Evolutionary conservation across 2,888 invertebrate species (phyloP).

Genomic region (Apomyelois bistriatella): DNA sequence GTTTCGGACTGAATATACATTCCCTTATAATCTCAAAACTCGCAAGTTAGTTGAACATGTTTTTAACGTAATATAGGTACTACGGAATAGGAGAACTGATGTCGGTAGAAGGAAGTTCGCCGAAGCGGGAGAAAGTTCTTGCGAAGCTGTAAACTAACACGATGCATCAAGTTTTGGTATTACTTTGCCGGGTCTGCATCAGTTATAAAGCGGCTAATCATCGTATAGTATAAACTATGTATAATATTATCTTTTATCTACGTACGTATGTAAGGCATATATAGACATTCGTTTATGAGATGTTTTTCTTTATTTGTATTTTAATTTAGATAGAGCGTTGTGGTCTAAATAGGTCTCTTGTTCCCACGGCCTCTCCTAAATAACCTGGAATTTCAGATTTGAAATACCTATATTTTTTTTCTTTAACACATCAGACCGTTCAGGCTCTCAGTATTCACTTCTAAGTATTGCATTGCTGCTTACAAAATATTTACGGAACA

Average conservation of each 20-base stretch:
- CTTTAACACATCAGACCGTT: no score
- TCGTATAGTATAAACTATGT: not conserved
- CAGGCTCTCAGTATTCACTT: no score
- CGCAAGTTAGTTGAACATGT: not conserved
- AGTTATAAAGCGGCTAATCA: not conserved
- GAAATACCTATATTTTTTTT: no score
- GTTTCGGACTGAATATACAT: no score
- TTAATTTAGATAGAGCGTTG: no score
- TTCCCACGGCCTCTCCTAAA: no score
- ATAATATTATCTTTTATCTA: not conserved
- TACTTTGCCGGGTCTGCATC: not conserved
- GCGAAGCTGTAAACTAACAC: slow-evolving; percentile 1
- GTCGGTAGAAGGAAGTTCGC: not conserved
- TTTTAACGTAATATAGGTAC: slow-evolving; percentile 2
- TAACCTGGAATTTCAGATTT: no score
- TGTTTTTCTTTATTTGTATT: no score
- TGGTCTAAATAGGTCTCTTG: no score
- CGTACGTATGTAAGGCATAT: not conserved
- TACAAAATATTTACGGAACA: no score
- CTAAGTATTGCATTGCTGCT: no score
- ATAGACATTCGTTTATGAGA: no score
- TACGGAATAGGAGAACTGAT: not conserved
- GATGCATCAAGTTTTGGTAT: slow-evolving; percentile 4
- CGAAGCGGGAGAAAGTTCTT: not conserved
- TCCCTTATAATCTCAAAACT: not conserved